phyloP scores from a whole-genome alignment of 2,113 vertebrate genomes.

The Eidolon helvum region DNA sequence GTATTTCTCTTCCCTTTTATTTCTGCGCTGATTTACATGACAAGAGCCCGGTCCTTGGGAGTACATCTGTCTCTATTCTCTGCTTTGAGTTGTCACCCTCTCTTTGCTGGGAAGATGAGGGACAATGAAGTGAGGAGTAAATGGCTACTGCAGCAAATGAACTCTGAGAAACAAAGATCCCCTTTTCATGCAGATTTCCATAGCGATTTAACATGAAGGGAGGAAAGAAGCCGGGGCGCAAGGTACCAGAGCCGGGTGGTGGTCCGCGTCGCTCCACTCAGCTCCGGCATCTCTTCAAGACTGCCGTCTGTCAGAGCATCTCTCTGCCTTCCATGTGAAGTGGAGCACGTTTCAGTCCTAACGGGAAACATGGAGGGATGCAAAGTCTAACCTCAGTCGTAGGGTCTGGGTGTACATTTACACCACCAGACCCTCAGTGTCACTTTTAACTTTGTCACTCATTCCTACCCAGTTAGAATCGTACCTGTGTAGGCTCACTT shows the following conservation, averaged over 20 bases:
- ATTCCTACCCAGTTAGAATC: background rate
- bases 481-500: background rate
- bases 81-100: conserved; percentile 6
- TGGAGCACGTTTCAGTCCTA: background rate
- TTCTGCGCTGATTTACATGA: conserved; percentile 58
- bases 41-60: conserved; percentile 44
- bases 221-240: conserved; percentile 50
- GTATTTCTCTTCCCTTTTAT: conserved; percentile 50
- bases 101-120: conserved; percentile 38
- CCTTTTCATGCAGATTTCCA: conserved; percentile 69
- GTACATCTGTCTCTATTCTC: background rate
- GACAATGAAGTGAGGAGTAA: conserved; percentile 68
- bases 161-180: conserved; percentile 57
- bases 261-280: background rate
- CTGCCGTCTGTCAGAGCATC: conserved; percentile 40
- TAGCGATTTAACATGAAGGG: conserved; percentile 54
- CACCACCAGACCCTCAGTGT: background rate
- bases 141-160: conserved; percentile 64
- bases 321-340: conserved; percentile 23
- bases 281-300: conserved; percentile 13
- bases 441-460: background rate
- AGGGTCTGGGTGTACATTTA: background rate
- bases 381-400: background rate
- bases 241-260: conserved; percentile 41
- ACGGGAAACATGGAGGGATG: background rate